A percentile compares a stretch with the other conserved stretches of the same genome.
Evolutionary conservation across 2,888 invertebrate genomes (phyloP).

Genomic region (Sphaerophoria rueppellii): DNA sequence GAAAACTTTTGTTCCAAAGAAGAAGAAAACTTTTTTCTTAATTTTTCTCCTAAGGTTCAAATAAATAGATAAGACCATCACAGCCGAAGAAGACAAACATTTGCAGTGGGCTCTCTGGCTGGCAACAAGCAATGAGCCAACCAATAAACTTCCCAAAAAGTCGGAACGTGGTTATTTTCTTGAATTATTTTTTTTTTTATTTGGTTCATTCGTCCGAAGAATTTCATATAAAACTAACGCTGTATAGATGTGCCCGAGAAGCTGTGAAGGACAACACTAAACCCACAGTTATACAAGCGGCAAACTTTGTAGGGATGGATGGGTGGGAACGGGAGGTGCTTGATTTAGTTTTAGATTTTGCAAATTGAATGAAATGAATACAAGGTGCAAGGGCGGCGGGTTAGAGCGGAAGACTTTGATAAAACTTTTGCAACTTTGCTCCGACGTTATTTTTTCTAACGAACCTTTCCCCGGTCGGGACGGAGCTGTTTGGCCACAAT

Average conservation of each 20-base stretch:
- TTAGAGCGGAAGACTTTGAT: constrained; percentile 16
- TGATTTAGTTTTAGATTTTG: constrained; percentile 63
- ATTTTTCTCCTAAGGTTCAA: constrained; percentile 3
- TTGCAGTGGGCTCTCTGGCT: neutral
- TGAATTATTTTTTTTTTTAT: constrained; percentile 26
- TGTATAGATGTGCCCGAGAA: neutral
- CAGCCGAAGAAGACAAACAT: neutral
- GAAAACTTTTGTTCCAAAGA: constrained; percentile 39
- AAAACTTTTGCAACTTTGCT: constrained; percentile 52
- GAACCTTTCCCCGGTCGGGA: neutral
- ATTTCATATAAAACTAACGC: constrained; percentile 11
- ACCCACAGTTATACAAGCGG: constrained; percentile 38
- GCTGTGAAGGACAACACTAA: constrained; percentile 24
- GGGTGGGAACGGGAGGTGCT: neutral
- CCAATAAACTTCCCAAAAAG: constrained; percentile 37
- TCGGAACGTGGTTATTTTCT: constrained; percentile 37
- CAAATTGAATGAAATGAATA: constrained; percentile 60
- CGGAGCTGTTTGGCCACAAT: neutral
- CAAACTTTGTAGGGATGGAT: constrained; percentile 30
- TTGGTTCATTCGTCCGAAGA: constrained; percentile 40
- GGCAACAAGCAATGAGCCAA: constrained; percentile 5
- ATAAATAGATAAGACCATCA: constrained; percentile 10
- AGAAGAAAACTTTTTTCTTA: constrained; percentile 4
- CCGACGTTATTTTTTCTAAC: constrained; percentile 25
- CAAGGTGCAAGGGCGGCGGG: constrained; percentile 30